phyloP scores from a whole-genome alignment of 2,888 invertebrate species.

The Epicampocera succincta region DNA sequence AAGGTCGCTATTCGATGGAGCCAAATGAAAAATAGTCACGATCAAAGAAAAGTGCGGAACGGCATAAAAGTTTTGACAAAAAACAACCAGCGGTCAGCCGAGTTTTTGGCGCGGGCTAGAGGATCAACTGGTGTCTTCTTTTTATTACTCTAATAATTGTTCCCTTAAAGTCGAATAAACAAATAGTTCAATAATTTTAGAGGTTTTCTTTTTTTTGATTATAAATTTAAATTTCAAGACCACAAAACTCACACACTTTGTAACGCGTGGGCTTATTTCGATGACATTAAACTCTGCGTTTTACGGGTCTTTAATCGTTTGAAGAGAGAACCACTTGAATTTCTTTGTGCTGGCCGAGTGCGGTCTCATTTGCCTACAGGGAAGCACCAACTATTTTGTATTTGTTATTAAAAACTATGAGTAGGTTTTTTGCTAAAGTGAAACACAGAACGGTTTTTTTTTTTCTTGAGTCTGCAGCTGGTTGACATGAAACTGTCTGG shows the following conservation, averaged over 20 bases:
- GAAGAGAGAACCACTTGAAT: not conserved
- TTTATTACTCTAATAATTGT: no score
- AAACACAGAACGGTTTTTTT: not conserved
- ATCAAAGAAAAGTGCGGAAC: no score
- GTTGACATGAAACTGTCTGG: constrained; percentile 4
- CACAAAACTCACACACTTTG: not conserved
- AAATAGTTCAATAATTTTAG: no score
- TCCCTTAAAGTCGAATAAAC: no score
- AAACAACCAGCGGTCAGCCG: no score
- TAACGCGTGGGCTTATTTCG: constrained; percentile 8
- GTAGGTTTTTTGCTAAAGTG: not conserved
- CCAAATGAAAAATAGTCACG: no score
- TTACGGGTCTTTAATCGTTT: constrained; percentile 4
- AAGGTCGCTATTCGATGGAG: no score
- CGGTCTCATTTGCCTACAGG: not conserved
- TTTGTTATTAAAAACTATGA: constrained; percentile 14
- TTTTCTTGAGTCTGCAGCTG: not conserved
- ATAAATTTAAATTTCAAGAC: not conserved
- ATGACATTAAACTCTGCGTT: not conserved
- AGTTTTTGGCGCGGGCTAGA: no score
- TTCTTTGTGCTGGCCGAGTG: not conserved
- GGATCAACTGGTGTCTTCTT: no score
- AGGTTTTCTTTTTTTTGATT: not conserved
- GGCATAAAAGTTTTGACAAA: no score
- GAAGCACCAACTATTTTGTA: not conserved